Percentiles rank a stretch among this genome's conserved stretches.
These are phyloP conservation scores for Hirtodrosophila alboralis DNA, from an alignment of 2,888 invertebrate genomes.

Conservation along the genomic window DNA sequence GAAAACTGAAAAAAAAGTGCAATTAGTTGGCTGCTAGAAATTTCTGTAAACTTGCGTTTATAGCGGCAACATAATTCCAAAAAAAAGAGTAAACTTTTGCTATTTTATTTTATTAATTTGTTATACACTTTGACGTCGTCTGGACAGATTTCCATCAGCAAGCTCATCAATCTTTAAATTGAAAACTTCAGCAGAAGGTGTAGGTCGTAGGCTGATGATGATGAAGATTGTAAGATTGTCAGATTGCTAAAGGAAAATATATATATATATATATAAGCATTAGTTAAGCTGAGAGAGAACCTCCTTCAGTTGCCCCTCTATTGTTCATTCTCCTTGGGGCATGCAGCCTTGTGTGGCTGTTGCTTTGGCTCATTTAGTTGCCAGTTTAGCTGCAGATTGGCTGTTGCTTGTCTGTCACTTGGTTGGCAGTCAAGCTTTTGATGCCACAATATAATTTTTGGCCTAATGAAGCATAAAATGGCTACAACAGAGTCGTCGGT, in stretches of 20 bases:
- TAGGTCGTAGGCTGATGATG: conserved; percentile 14
- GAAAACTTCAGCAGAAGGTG: conserved; percentile 40
- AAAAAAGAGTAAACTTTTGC: not conserved
- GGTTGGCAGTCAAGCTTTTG: conserved; percentile 44
- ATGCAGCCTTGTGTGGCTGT: conserved; percentile 17
- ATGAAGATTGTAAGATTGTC: conserved; percentile 40
- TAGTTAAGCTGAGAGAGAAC: conserved; percentile 5
- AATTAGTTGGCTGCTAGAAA: no score
- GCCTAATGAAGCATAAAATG: conserved; percentile 79
- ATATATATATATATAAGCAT: no score
- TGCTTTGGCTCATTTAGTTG: conserved; percentile 56
- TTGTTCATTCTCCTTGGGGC: conserved; percentile 1
- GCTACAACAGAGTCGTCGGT: conserved; percentile 32
- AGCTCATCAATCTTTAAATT: conserved; percentile 73
- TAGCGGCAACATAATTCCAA: no score
- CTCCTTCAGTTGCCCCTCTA: not conserved
- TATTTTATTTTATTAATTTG: conserved; percentile 41
- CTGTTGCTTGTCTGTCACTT: conserved; percentile 64
- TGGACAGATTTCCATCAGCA: conserved; percentile 67
- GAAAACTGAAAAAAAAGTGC: no score
- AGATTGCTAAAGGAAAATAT: conserved; percentile 40
- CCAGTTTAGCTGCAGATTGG: conserved; percentile 56
- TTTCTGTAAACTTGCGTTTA: no score
- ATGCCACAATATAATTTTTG: conserved; percentile 69
- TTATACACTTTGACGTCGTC: conserved; percentile 34